A percentile compares a stretch with the other conserved stretches of the same genome.
Conservation (phyloP, 2,888 invertebrate species). For the Tineola bisselliella region DNA sequence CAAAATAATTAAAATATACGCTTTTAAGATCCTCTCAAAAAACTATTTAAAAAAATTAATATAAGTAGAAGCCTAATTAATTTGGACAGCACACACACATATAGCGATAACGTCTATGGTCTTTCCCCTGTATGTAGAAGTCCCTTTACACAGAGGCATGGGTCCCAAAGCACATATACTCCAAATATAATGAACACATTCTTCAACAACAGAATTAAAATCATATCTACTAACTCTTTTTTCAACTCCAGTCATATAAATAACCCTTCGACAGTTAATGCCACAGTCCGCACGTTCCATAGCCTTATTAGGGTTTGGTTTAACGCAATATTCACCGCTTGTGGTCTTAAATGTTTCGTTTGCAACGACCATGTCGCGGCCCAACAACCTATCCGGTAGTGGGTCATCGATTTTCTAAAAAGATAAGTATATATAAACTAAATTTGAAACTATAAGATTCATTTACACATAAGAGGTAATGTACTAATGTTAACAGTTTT, state of each 20-base stretch:
- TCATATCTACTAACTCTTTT: constrained; percentile 37
- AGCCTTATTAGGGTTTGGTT: constrained; percentile 58
- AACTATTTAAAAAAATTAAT: too few relatives aligned
- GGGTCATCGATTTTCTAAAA: constrained; percentile 46
- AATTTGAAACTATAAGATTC: background rate
- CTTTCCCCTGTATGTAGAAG: too few relatives aligned
- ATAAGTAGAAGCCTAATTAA: background rate
- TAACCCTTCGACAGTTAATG: constrained; percentile 48
- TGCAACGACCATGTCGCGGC: constrained; percentile 54
- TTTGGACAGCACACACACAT: too few relatives aligned
- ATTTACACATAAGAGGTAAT: too few relatives aligned
- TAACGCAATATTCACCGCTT: constrained; percentile 50
- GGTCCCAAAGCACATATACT: too few relatives aligned
- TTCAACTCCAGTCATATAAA: constrained; percentile 53
- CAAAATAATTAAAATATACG: too few relatives aligned
- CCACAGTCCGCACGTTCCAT: constrained; percentile 53
- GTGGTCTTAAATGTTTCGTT: constrained; percentile 47
- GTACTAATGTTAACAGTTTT: too few relatives aligned
- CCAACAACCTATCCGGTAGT: constrained; percentile 41
- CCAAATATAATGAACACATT: too few relatives aligned
- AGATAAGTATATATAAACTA: background rate
- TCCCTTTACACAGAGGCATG: too few relatives aligned
- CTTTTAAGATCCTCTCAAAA: too few relatives aligned
- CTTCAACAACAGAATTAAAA: too few relatives aligned
- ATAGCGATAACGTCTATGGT: too few relatives aligned